These are phyloP conservation scores for Phyllotis vaccarum DNA, from an alignment of 2,797 vertebrate species.

Conservation along the genomic window DNA sequence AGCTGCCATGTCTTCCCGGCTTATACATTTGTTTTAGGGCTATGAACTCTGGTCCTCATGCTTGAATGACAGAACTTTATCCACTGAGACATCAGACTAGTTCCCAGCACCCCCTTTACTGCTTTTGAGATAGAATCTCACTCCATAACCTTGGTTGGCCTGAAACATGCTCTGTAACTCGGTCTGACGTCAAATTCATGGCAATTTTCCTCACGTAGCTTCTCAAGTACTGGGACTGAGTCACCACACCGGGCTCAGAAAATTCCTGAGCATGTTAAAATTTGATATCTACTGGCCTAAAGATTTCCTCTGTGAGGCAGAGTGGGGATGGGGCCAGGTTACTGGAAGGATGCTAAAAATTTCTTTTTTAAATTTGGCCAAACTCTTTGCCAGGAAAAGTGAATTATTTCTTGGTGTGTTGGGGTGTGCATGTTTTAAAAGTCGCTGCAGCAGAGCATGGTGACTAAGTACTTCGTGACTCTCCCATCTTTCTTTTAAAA, in stretches of 20 bases:
- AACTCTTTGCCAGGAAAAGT: slow-evolving; percentile 22
- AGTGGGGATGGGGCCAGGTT: neutral
- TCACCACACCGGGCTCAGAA: neutral
- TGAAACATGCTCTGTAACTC: neutral
- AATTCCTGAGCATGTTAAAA: slow-evolving; percentile 34
- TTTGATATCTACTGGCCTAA: neutral
- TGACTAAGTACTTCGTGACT: neutral
- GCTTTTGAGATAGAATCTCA: neutral
- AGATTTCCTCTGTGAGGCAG: neutral
- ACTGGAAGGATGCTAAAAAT: neutral
- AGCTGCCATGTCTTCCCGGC: neutral
- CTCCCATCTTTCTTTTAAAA: neutral
- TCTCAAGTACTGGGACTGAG: neutral
- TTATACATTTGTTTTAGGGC: neutral
- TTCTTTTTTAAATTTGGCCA: neutral
- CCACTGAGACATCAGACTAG: neutral
- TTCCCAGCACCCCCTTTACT: neutral
- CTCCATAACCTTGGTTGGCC: no score
- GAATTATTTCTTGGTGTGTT: neutral
- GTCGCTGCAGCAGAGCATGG: neutral
- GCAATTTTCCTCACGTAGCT: neutral
- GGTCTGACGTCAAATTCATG: neutral
- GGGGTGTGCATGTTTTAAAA: neutral
- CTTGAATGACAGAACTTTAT: neutral
- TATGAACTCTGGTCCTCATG: neutral